phyloP scores from a whole-genome alignment of 2,888 invertebrate genomes.

The Eumacrocentrus americanus region DNA sequence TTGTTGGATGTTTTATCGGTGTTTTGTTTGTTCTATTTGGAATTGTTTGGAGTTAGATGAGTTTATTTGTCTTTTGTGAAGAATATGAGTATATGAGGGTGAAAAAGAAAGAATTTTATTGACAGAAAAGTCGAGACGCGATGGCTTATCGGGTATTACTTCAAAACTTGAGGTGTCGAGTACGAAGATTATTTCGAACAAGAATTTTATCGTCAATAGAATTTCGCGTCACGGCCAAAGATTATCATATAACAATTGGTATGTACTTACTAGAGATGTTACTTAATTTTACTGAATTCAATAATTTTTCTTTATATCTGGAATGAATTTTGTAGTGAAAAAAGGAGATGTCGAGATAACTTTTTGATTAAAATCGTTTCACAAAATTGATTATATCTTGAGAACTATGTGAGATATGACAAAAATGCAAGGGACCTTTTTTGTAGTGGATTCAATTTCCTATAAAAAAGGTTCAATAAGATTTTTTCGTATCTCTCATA shows the following conservation, averaged over 20 bases:
- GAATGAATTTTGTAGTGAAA: too few relatives aligned
- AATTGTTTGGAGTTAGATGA: not conserved
- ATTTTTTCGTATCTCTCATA: too few relatives aligned
- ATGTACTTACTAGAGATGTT: too few relatives aligned
- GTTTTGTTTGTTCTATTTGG: not conserved
- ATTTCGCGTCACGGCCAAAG: not conserved
- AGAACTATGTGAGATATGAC: too few relatives aligned
- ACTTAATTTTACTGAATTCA: too few relatives aligned
- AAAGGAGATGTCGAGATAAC: too few relatives aligned
- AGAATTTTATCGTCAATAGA: not conserved
- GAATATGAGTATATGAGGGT: not conserved
- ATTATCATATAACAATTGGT: slow-evolving; percentile 16
- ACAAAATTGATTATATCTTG: too few relatives aligned
- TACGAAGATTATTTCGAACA: slow-evolving; percentile 11
- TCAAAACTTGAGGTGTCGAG: slow-evolving; percentile 2
- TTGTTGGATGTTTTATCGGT: not conserved
- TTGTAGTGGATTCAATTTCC: too few relatives aligned
- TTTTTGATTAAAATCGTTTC: too few relatives aligned
- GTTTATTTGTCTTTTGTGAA: not conserved
- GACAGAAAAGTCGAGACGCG: not conserved
- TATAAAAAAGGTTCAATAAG: too few relatives aligned
- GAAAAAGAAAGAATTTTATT: not conserved
- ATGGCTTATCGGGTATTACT: not conserved
- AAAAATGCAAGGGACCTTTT: too few relatives aligned
- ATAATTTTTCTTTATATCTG: too few relatives aligned